Base-by-base conservation (phyloP, 2,797 vertebrate species). In the Coregonus ussuriensis region DNA sequence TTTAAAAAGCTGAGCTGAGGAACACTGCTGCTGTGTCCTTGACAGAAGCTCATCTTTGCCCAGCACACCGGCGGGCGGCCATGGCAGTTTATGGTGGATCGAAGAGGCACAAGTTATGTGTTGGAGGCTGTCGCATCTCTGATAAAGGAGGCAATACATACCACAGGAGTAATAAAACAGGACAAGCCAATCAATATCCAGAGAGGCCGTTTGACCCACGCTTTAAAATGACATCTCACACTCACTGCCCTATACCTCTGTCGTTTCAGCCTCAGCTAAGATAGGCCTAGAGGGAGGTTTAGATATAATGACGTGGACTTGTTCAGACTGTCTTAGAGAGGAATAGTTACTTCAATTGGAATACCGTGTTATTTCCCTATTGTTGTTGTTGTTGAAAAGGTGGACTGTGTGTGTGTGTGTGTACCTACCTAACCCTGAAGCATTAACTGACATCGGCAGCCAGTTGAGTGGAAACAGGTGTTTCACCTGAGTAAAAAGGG, bases 121-220 rank as follows among this genome's bases (percentile, higher is more conserved):
- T 92, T 89, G 87, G 89, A 63, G 82, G 87, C 90, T 91, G 91
- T 88, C 84, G 79, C 85, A 15, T 83, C 84, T 79, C 89, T 90
- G 93, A 92, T 85, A 83, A 86, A 92, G 88, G 82, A 87, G 66
- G 88, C 89, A 84, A 88, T 93, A 91, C 91, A 90, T 92, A 91
- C 91, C 84, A 72, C 69, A 52, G 63, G 83, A 83, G 91, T 90
- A 93, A 92, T 91, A 84, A 85, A 87, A 85, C 85, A 81, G 87
- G 92, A 92, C 92, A 92, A 87, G 87, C 84, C 89, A 88, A 93
- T 94, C 92, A 88, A 93, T 92, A 91, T 84, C 85, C 82, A 82
- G 86, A 89, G 87, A 89, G 84, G 79, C 81, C 82, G 63, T 82
- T 92, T 93, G 89, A 93, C 90, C 91, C 77, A 25, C 67, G 71